Evolutionary conservation across 1,140 invertebrate genomes (phyloP).

Genomic region (Monomorium pharaonis): DNA sequence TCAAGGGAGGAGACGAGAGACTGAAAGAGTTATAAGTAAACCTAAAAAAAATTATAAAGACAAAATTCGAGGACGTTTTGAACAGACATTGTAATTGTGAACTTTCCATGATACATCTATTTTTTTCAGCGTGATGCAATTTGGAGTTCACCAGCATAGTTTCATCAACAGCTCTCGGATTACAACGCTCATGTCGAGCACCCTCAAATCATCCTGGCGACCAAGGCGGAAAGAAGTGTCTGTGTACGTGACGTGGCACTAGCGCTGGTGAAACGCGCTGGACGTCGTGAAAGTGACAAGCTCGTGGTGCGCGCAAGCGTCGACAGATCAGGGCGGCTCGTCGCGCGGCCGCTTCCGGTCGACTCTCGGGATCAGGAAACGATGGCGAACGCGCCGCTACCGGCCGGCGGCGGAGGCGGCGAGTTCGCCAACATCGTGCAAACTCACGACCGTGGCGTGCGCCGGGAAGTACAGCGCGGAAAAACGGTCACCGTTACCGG

Average conservation of each 20-base stretch:
- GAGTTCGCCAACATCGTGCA: conserved; percentile 27
- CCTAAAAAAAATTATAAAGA: no score
- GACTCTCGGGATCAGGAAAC: conserved; percentile 64
- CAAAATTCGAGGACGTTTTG: no score
- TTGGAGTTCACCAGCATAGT: background rate
- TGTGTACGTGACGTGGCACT: background rate
- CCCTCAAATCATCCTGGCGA: background rate
- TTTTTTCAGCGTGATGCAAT: background rate
- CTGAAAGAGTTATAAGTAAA: no score
- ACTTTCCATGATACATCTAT: background rate
- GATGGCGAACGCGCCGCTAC: background rate
- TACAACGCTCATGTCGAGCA: background rate
- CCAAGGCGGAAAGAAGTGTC: conserved; percentile 69
- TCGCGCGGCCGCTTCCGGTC: conserved; percentile 74
- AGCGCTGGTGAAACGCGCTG: conserved; percentile 67
- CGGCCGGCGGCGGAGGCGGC: conserved; percentile 1
- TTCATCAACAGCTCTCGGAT: background rate
- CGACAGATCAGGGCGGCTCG: conserved; percentile 68
- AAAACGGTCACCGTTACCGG: conserved; percentile 68
- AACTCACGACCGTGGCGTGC: conserved; percentile 14
- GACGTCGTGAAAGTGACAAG: conserved; percentile 79
- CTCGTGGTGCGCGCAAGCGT: conserved; percentile 21
- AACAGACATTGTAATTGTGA: background rate
- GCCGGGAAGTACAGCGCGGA: conserved; percentile 48
- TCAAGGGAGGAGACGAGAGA: no score